Conservation (phyloP, 2,888 invertebrate genomes). For the Anorthoa munda region DNA sequence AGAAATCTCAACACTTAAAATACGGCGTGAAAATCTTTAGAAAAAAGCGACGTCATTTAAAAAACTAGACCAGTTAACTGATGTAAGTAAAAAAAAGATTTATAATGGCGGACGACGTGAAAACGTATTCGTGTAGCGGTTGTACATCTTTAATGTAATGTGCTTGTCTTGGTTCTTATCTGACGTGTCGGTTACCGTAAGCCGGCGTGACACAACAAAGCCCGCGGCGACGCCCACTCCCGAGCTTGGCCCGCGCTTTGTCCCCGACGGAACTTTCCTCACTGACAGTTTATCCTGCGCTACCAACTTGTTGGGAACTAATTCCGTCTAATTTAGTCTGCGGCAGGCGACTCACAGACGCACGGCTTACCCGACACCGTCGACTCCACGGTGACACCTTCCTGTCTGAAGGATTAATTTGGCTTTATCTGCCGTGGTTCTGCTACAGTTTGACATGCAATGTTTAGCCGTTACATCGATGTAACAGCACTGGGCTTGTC, state of each 20-base stretch:
- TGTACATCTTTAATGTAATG: constrained; percentile 56
- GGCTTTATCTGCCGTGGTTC: constrained; percentile 74
- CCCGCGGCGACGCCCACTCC: constrained; percentile 60
- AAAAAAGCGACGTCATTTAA: constrained; percentile 29
- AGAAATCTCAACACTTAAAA: constrained; percentile 39
- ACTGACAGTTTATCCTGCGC: constrained; percentile 77
- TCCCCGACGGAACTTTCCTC: constrained; percentile 70
- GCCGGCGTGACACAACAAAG: constrained; percentile 68
- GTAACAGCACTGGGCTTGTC: constrained; percentile 13
- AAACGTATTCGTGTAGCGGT: constrained; percentile 43
- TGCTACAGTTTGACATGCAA: constrained; percentile 68
- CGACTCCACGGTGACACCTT: constrained; percentile 72
- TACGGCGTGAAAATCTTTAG: constrained; percentile 14
- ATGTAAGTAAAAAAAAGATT: constrained; percentile 49
- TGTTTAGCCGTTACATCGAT: constrained; percentile 58
- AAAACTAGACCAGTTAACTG: constrained; percentile 40
- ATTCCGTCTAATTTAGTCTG: constrained; percentile 81
- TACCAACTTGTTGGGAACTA: constrained; percentile 79
- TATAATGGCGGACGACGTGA: constrained; percentile 18
- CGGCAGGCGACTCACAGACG: constrained; percentile 68
- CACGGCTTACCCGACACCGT: constrained; percentile 69
- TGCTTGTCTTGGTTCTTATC: constrained; percentile 65
- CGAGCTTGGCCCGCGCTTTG: constrained; percentile 66
- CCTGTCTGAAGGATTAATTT: constrained; percentile 78
- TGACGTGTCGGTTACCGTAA: constrained; percentile 66